Base-by-base conservation (phyloP, 37 sponge, comb jelly and placozoan species). In the Chondrilla cf. caribensis region DNA sequence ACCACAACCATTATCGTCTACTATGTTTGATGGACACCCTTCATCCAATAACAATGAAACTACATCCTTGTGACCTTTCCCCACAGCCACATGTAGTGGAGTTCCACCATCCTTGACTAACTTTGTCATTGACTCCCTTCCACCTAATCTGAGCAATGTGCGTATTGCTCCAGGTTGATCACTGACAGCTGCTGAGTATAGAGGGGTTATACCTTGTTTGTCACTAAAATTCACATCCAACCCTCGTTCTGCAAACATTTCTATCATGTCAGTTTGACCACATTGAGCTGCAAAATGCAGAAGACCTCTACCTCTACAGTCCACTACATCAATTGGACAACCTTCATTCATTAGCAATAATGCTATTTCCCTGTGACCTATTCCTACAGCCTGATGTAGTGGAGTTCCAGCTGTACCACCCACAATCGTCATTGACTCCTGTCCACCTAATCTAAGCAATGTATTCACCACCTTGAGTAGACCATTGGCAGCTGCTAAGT, bases 11-110 rank as follows among this genome's bases (percentile, higher is more conserved):
- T 47, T 11, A 14, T 47, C 11, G 6, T 6, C 11, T 11, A 47
- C 51, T n/a, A n/a, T n/a, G 11, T 47, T 14, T 14, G 11, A 47
- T 6, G 51, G 76, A 9, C 44, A 73, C 44, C 76, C 76, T 73
- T 38, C 44, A 21, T 40, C 43, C 44, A 73, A 40, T 24, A 73
- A 17, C 1, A 19, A 19, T 5, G 22, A 5, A 2, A 40, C 42
- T 39, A 38, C 36, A 0, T 73, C 43, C 19, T 7, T 24, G 24
- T 73, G 41, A 4, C 76, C 76, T 3, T 18, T 0, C 21, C 8
- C 3, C 11, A n/a, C 41, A 39, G 76, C 76, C 41, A 18, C 21
- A 42, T 73, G 43, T 39, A 73, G 76, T 40, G 76, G 76, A 73
- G 44, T 73, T 1, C 43, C 76, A 40, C 9, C 51, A 47, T 73